Conservation (phyloP, 2,113 vertebrate genomes). For the Phalacrocorax pelagicus region DNA sequence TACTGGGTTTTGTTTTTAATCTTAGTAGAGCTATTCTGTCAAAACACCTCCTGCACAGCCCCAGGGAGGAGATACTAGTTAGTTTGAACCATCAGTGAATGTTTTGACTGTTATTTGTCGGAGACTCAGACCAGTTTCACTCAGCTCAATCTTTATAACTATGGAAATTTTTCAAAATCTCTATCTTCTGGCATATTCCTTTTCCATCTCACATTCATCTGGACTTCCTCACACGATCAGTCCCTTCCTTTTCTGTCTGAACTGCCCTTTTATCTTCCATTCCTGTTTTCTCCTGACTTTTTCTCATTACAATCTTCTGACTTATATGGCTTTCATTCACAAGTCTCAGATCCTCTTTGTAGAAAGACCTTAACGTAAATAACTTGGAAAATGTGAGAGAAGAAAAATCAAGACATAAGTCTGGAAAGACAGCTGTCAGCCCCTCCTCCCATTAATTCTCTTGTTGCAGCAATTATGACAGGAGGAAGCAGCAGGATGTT, state of each 20-base stretch:
- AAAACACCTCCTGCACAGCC: neutral
- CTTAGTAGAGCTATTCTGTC: neutral
- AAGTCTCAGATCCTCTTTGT: neutral
- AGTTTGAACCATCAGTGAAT: neutral
- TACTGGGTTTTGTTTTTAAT: neutral
- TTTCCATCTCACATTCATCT: neutral
- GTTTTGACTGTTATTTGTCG: neutral
- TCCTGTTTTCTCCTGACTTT: neutral
- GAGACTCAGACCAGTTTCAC: neutral
- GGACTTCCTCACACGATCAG: neutral
- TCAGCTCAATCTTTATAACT: neutral
- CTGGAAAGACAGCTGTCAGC: neutral
- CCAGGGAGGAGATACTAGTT: neutral
- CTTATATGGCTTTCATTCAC: neutral
- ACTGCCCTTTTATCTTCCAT: neutral
- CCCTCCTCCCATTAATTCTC: neutral
- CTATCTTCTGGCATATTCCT: neutral
- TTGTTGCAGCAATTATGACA: neutral
- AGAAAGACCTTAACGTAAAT: neutral
- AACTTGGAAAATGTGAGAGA: neutral
- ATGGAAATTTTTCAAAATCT: neutral
- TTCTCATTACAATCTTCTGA: neutral
- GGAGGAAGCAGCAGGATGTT: neutral
- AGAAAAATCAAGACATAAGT: neutral
- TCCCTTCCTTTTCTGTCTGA: neutral